phyloP scores from a whole-genome alignment of 2,113 vertebrate genomes.

The Hyaena hyaena region DNA sequence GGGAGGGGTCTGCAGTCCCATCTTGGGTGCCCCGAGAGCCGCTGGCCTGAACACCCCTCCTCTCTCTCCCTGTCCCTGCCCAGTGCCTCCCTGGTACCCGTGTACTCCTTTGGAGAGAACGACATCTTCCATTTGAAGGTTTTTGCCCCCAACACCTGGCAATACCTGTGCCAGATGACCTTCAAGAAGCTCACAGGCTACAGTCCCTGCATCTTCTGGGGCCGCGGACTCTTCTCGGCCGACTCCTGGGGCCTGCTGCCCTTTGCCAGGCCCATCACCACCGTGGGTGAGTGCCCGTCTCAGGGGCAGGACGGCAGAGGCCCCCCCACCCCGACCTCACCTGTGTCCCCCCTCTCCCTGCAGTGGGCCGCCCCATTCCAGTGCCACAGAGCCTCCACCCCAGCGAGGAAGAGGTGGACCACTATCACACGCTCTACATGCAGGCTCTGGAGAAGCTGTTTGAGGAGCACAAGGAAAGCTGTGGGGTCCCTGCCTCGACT shows the following conservation, averaged over 20 bases:
- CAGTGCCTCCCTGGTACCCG: slow-evolving; percentile 90
- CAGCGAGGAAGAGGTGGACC: slow-evolving; percentile 85
- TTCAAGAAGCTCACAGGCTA: slow-evolving; percentile 88
- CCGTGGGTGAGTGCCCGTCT: slow-evolving; percentile 85
- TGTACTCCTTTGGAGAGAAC: slow-evolving; percentile 92
- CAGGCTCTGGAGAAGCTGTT: slow-evolving; percentile 86
- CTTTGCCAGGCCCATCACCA: slow-evolving; percentile 86
- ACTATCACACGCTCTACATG: slow-evolving; percentile 89
- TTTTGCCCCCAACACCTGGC: slow-evolving; percentile 82
- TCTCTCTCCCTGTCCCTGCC: background rate
- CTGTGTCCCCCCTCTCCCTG: background rate
- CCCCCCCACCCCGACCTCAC: background rate
- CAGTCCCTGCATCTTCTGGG: slow-evolving; percentile 89
- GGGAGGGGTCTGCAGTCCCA: background rate
- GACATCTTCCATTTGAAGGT: slow-evolving; percentile 87
- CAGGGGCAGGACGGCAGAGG: background rate
- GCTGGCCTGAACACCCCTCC: background rate
- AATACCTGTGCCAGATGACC: slow-evolving; percentile 82
- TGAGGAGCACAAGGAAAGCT: slow-evolving; percentile 88
- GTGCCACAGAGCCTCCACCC: slow-evolving; percentile 82
- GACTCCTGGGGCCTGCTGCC: slow-evolving; percentile 84
- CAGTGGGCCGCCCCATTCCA: slow-evolving; percentile 89
- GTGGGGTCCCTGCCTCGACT: slow-evolving; percentile 84
- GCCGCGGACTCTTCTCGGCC: slow-evolving; percentile 70
- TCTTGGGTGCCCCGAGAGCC: background rate